These are phyloP conservation scores for Myrmecobius fasciatus DNA, from an alignment of 2,113 vertebrate species.

Conservation along the genomic window DNA sequence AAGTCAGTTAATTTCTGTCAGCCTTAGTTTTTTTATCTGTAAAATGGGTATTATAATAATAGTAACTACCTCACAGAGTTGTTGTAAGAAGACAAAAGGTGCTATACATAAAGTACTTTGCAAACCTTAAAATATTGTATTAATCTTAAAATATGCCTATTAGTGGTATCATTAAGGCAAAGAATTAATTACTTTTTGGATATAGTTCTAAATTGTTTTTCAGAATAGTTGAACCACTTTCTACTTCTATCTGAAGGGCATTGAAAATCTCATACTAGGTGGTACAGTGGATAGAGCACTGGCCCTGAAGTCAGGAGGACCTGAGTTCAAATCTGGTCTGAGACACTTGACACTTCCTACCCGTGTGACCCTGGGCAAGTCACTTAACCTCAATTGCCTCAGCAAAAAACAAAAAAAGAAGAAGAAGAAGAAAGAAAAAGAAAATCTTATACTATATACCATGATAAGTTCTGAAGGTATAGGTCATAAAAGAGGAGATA, in stretches of 20 bases:
- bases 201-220: not conserved
- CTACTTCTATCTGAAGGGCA: not conserved
- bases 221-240: not conserved
- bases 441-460: not conserved
- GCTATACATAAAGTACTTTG: not conserved
- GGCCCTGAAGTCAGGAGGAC: too few relatives aligned
- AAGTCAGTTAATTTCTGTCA: not conserved
- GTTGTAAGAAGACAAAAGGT: not conserved
- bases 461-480: not conserved
- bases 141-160: not conserved
- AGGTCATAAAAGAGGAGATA: not conserved
- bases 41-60: not conserved
- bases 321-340: too few relatives aligned
- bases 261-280: too few relatives aligned
- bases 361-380: too few relatives aligned
- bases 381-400: too few relatives aligned
- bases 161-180: not conserved
- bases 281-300: too few relatives aligned
- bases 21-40: not conserved
- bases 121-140: not conserved
- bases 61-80: not conserved
- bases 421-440: too few relatives aligned
- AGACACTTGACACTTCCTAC: too few relatives aligned
- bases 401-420: too few relatives aligned
- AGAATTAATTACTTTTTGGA: not conserved